Conservation (phyloP, 2,888 invertebrate species). For the Cheilosia grossa region DNA sequence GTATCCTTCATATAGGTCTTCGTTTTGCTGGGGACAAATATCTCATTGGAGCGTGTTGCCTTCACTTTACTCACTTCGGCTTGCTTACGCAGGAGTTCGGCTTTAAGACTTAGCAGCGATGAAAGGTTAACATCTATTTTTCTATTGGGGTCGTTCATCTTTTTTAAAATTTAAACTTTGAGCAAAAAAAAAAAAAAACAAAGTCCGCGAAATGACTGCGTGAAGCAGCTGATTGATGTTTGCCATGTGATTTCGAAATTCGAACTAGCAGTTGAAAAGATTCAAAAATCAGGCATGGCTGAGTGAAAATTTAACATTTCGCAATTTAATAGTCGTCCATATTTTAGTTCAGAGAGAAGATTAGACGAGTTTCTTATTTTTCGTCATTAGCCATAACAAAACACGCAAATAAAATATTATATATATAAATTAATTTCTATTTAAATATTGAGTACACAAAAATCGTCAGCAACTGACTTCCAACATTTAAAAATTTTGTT, state of each 20-base stretch:
- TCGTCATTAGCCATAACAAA: no score
- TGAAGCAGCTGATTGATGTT: constrained; percentile 16
- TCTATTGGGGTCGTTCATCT: constrained; percentile 83
- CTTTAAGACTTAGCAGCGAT: constrained; percentile 91
- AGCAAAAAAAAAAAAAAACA: constrained; percentile 2
- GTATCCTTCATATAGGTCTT: constrained; percentile 78
- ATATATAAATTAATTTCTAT: no score
- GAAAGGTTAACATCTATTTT: constrained; percentile 83
- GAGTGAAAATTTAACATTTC: background rate
- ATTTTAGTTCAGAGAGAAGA: background rate
- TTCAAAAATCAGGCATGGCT: background rate
- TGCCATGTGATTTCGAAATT: constrained; percentile 11
- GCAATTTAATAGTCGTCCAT: background rate
- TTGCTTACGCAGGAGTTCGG: constrained; percentile 94
- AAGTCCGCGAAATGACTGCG: constrained; percentile 4
- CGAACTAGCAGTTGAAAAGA: background rate
- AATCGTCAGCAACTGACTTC: no score
- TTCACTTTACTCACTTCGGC: constrained; percentile 90
- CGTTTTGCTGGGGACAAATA: constrained; percentile 83
- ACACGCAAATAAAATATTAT: no score
- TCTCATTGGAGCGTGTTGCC: constrained; percentile 84
- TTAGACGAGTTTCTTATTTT: no score
- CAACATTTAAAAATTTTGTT: no score
- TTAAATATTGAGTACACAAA: no score
- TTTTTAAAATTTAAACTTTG: background rate